phyloP scores from a whole-genome alignment of 2,888 invertebrate genomes.

The Lepidochrysops patricia region DNA sequence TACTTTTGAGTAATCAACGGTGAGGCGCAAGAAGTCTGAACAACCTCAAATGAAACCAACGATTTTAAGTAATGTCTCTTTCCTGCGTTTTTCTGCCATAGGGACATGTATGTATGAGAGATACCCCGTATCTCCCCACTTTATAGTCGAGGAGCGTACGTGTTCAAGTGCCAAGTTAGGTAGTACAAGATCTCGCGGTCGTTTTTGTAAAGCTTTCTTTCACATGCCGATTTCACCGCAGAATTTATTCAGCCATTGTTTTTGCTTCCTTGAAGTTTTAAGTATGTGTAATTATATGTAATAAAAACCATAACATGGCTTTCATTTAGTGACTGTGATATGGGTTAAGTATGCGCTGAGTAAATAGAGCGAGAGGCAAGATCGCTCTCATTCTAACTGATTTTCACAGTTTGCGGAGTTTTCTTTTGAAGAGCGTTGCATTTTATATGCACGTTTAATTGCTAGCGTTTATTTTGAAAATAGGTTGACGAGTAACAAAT shows the following conservation, averaged over 20 bases:
- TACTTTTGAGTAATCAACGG: too few relatives aligned
- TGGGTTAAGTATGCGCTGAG: neutral
- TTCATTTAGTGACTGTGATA: neutral
- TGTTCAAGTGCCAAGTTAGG: slow-evolving; percentile 1
- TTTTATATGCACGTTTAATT: neutral
- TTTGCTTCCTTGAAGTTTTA: neutral
- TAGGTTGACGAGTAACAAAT: neutral
- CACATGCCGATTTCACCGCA: neutral
- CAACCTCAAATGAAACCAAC: too few relatives aligned
- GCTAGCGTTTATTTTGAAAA: neutral
- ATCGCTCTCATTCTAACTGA: neutral
- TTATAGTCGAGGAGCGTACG: neutral
- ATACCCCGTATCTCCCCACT: neutral
- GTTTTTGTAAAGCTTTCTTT: neutral
- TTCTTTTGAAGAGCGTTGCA: neutral
- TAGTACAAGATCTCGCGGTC: neutral
- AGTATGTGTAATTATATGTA: neutral
- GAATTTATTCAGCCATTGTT: neutral
- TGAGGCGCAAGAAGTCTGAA: too few relatives aligned
- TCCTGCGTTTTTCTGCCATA: neutral
- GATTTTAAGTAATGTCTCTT: too few relatives aligned
- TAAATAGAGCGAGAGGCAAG: neutral
- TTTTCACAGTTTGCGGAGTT: neutral
- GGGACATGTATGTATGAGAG: neutral
- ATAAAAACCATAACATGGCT: neutral